Conservation (phyloP, 1,140 invertebrate species). For the Caenorhabditis remanei region DNA sequence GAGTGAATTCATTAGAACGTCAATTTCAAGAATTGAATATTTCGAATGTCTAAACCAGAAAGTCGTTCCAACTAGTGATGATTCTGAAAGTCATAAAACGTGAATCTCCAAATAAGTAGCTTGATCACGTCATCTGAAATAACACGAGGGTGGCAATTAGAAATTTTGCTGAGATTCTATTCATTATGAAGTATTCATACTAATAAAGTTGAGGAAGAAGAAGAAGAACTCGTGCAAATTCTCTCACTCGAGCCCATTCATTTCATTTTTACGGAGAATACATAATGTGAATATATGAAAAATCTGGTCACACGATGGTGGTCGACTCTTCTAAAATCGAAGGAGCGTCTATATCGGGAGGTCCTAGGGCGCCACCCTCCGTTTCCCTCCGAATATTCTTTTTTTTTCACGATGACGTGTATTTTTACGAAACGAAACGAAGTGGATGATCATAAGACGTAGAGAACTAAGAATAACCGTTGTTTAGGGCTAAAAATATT, state of each 20-base stretch:
- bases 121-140: too few relatives aligned
- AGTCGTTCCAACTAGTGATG: too few relatives aligned
- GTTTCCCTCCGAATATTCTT: too few relatives aligned
- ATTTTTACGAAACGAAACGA: conserved; percentile 5
- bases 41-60: too few relatives aligned
- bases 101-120: too few relatives aligned
- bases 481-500: not conserved
- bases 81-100: too few relatives aligned
- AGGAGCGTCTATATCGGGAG: conserved; percentile 29
- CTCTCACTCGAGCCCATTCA: not conserved
- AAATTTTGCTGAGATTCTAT: too few relatives aligned
- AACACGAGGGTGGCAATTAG: too few relatives aligned
- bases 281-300: not conserved
- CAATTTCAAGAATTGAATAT: too few relatives aligned
- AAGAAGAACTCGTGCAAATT: not conserved
- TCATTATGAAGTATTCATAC: not conserved
- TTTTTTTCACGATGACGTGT: not conserved
- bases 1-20: too few relatives aligned
- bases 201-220: too few relatives aligned
- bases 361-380: conserved; percentile 1
- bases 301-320: not conserved
- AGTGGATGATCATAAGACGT: conserved; percentile 40
- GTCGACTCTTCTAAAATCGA: not conserved
- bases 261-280: too few relatives aligned
- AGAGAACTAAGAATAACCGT: not conserved